A percentile compares a stretch with the other conserved stretches of the same genome.
Conservation (phyloP, 2,888 invertebrate species). For the Pediacus dermestoides region DNA sequence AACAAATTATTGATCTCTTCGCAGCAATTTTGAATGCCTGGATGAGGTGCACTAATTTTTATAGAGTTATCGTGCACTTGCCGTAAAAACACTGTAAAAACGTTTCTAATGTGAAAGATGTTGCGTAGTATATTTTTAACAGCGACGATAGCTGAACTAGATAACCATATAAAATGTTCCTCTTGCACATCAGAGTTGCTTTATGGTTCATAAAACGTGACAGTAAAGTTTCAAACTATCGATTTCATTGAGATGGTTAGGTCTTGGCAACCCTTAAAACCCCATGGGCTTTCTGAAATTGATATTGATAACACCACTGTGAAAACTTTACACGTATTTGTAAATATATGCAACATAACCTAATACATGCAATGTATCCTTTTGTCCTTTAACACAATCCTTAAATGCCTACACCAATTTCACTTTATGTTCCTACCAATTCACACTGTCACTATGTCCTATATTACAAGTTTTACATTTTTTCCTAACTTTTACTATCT, state of each 20-base stretch:
- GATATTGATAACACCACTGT: conserved; percentile 33
- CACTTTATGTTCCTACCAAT: too few species aligned
- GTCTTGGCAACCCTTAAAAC: conserved; percentile 20
- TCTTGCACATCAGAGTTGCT: conserved; percentile 36
- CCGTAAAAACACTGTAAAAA: conserved; percentile 23
- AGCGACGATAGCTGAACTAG: conserved; percentile 27
- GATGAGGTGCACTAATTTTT: conserved; percentile 20
- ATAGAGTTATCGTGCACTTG: conserved; percentile 21
- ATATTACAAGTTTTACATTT: too few species aligned
- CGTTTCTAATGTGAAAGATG: conserved; percentile 21
- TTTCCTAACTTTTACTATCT: too few species aligned
- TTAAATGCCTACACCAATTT: too few species aligned
- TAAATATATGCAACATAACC: conserved; percentile 5
- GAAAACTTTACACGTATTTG: conserved; percentile 6
- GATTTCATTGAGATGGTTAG: conserved; percentile 36
- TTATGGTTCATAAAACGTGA: conserved; percentile 44
- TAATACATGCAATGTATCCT: too few species aligned
- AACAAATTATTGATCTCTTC: too few species aligned
- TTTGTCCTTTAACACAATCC: too few species aligned
- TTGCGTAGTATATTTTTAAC: conserved; percentile 26
- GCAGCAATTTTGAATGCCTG: conserved; percentile 12
- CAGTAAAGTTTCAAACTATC: conserved; percentile 44
- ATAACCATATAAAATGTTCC: conserved; percentile 38
- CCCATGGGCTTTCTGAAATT: conserved; percentile 28
- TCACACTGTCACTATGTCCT: too few species aligned